These are phyloP conservation scores for Characodon lateralis DNA, from an alignment of 2,797 vertebrate species.

Conservation along the genomic window DNA sequence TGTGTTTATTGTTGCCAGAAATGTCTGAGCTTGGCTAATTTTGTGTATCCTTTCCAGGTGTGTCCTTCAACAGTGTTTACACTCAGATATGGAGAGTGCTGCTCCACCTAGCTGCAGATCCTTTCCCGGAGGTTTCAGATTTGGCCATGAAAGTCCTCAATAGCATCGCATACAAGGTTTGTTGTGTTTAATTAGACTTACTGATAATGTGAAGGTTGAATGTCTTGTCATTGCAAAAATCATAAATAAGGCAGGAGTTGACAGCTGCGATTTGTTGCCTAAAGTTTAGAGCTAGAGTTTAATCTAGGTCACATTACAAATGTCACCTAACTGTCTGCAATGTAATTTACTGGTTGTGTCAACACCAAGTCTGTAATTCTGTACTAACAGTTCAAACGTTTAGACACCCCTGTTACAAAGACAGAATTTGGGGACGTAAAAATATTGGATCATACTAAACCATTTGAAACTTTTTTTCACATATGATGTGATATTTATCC, in stretches of 20 bases:
- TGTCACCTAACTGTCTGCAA: background rate
- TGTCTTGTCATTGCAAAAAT: background rate
- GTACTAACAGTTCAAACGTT: background rate
- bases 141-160: constrained; percentile 98
- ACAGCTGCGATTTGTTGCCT: background rate
- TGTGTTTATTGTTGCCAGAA: background rate
- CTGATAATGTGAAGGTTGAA: background rate
- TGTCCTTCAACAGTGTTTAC: constrained; percentile 99
- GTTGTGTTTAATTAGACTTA: background rate
- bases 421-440: background rate
- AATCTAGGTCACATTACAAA: background rate
- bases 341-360: background rate
- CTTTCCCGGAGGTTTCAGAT: constrained; percentile 95
- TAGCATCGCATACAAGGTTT: constrained; percentile 96
- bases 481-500: background rate
- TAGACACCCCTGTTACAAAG: background rate
- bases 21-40: background rate
- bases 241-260: background rate
- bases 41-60: constrained; percentile 77
- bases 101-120: constrained; percentile 93
- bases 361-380: background rate
- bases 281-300: background rate
- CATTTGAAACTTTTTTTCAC: background rate
- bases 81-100: constrained; percentile 98
- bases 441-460: background rate